phyloP scores from a whole-genome alignment of 2,797 vertebrate species.

The Adelosebastes latens region DNA sequence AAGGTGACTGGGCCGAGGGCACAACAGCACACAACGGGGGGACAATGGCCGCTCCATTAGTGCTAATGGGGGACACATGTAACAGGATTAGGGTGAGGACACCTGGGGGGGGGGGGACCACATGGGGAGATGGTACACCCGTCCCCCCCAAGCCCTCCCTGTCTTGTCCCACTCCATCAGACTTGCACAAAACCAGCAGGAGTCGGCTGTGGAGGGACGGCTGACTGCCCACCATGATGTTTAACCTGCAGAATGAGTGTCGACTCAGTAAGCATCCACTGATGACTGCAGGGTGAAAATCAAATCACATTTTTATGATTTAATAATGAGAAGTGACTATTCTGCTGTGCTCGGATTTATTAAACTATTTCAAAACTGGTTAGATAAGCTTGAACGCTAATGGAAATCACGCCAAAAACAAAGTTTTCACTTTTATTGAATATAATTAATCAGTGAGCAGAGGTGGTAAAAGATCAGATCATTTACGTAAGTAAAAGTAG shows the following conservation, averaged over 20 bases:
- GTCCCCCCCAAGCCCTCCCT: constrained; percentile 1
- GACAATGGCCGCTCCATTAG: constrained; percentile 81
- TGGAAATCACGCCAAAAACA: neutral
- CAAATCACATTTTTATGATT: neutral
- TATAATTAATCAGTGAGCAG: neutral
- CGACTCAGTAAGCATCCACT: neutral
- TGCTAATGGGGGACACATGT: constrained; percentile 83
- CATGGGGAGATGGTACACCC: constrained; percentile 74
- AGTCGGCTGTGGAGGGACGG: neutral
- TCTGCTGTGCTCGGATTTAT: neutral
- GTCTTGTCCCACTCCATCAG: constrained; percentile 57
- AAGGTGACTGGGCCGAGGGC: constrained; percentile 71
- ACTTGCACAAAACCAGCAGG: constrained; percentile 41
- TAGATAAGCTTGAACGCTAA: neutral
- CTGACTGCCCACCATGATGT: constrained; percentile 21
- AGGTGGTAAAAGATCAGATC: neutral
- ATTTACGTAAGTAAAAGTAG: neutral
- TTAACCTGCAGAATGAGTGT: neutral
- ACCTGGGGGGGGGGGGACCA: constrained; percentile 77
- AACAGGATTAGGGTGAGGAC: constrained; percentile 80
- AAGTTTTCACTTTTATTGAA: neutral
- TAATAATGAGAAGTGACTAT: neutral
- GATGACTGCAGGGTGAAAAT: neutral
- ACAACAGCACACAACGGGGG: constrained; percentile 56
- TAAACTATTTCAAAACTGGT: neutral